These are phyloP conservation scores for Drosophila acutilabella DNA, from an alignment of 2,888 invertebrate genomes.

Conservation along the genomic window DNA sequence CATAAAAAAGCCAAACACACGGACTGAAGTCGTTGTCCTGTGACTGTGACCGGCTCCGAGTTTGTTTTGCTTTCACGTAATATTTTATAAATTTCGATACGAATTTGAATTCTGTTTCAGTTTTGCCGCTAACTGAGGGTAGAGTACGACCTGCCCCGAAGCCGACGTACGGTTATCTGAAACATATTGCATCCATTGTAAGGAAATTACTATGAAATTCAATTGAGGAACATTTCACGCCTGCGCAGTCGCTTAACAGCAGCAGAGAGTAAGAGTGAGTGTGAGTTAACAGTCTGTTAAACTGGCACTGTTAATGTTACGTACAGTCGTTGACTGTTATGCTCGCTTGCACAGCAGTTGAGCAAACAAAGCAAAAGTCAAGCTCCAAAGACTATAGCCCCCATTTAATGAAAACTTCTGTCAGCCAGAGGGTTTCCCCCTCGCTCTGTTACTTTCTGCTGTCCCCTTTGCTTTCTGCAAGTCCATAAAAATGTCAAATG, in stretches of 20 bases:
- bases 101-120: constrained; percentile 7
- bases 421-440: constrained; percentile 58
- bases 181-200: constrained; percentile 64
- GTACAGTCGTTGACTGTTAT: background rate
- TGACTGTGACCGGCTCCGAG: constrained; percentile 47
- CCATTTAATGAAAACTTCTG: constrained; percentile 64
- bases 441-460: background rate
- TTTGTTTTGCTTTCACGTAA: constrained; percentile 70
- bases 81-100: constrained; percentile 16
- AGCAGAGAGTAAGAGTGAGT: background rate
- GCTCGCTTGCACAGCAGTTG: constrained; percentile 64
- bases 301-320: background rate
- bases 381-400: constrained; percentile 51
- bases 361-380: constrained; percentile 77
- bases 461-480: constrained; percentile 1
- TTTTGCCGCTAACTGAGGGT: constrained; percentile 24
- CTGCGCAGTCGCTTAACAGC: constrained; percentile 52
- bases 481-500: constrained; percentile 50
- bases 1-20: constrained; percentile 40
- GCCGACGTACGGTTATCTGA: constrained; percentile 74
- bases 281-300: constrained; percentile 22
- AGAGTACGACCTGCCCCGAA: constrained; percentile 58
- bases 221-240: constrained; percentile 63
- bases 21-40: constrained; percentile 68
- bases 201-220: constrained; percentile 69